phyloP scores from a whole-genome alignment of 2,888 invertebrate species.

The Morpho helenor region DNA sequence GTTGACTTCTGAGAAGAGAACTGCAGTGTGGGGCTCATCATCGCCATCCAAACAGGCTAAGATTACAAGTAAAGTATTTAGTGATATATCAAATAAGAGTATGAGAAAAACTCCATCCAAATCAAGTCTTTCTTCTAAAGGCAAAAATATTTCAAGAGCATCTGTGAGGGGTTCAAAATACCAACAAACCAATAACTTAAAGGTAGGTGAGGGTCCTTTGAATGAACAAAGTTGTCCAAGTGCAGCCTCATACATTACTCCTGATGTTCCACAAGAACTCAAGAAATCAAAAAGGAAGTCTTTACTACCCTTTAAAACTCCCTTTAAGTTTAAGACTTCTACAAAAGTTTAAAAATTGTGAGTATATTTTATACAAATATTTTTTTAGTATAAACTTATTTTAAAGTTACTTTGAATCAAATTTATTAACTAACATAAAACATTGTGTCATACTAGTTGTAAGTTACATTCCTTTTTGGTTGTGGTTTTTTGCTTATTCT shows the following conservation, averaged over 20 bases:
- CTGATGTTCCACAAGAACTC: conserved; percentile 46
- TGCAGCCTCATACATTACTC: conserved; percentile 44
- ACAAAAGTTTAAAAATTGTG: conserved; percentile 45
- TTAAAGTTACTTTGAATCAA: no score
- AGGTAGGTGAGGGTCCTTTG: conserved; percentile 38
- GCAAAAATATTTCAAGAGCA: conserved; percentile 11
- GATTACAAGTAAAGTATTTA: conserved; percentile 45
- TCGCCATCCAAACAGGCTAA: conserved; percentile 69
- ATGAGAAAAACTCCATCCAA: conserved; percentile 67
- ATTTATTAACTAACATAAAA: background rate
- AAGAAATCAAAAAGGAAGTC: conserved; percentile 66
- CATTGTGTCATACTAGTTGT: conserved; percentile 18
- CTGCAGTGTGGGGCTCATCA: conserved; percentile 53
- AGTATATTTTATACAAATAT: no score
- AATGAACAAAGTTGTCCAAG: conserved; percentile 45
- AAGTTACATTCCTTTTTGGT: conserved; percentile 22
- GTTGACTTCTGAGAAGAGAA: conserved; percentile 55
- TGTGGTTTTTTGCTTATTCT: conserved; percentile 26
- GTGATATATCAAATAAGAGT: conserved; percentile 53
- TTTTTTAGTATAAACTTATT: no score
- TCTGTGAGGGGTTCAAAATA: conserved; percentile 33
- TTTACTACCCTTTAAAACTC: conserved; percentile 68
- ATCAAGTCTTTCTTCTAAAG: conserved; percentile 54
- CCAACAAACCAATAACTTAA: conserved; percentile 54
- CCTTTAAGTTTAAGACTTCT: conserved; percentile 68